Percentiles rank a stretch among this genome's conserved stretches.
Evolutionary conservation across 2,113 vertebrate genomes (phyloP).

Genomic region (Scopus umbretta): DNA sequence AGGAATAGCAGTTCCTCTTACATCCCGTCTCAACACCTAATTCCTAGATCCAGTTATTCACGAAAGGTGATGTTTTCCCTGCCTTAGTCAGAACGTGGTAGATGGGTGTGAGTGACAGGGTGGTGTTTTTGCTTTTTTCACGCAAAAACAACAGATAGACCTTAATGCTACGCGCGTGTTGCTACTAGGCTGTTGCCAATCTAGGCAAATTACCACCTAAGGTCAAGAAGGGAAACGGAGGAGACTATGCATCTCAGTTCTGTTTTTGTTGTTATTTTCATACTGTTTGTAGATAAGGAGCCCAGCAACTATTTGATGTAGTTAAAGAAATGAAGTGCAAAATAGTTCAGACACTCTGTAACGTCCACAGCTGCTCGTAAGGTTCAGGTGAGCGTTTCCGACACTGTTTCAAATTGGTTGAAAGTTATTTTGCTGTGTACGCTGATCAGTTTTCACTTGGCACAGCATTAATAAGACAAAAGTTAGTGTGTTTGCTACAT

Average conservation of each 20-base stretch:
- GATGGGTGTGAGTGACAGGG: not conserved
- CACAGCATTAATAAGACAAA: not conserved
- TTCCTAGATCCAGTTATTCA: not conserved
- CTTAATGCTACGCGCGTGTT: not conserved
- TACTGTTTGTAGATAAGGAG: not conserved
- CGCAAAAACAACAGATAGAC: not conserved
- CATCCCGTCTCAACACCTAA: not conserved
- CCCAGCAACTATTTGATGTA: not conserved
- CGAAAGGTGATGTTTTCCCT: not conserved
- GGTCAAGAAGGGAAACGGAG: not conserved
- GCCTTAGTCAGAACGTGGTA: not conserved
- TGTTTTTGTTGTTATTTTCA: not conserved
- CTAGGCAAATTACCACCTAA: constrained; percentile 8
- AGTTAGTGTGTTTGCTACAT: not conserved
- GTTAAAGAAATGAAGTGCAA: not conserved
- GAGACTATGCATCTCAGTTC: not conserved
- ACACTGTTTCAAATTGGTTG: not conserved
- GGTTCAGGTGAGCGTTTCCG: not conserved
- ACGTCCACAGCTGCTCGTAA: not conserved
- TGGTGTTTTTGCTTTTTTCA: too few species aligned
- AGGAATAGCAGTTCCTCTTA: not conserved
- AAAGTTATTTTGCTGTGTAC: not conserved
- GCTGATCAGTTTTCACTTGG: not conserved
- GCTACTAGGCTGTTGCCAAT: not conserved
- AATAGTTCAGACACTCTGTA: not conserved